phyloP scores from a whole-genome alignment of 2,797 vertebrate genomes.

The Sebastes oblongus region DNA sequence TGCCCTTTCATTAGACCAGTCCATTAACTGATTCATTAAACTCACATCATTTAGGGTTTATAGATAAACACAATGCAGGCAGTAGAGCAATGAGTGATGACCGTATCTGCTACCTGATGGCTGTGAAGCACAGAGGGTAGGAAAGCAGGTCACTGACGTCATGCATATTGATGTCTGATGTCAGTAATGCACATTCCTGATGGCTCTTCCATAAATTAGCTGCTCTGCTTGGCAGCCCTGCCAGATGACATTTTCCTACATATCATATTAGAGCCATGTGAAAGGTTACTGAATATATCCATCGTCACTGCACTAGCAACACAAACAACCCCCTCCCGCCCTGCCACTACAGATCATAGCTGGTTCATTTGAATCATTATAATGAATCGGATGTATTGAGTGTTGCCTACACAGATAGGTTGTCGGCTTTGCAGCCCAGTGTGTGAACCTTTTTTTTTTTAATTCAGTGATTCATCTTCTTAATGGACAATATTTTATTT shows the following conservation, averaged over 20 bases:
- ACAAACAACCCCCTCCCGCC: neutral
- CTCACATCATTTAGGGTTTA: neutral
- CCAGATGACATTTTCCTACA: neutral
- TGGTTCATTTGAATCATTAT: neutral
- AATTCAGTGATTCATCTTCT: neutral
- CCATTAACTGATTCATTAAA: constrained; percentile 20
- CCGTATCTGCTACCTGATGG: neutral
- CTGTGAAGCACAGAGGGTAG: neutral
- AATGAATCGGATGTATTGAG: neutral
- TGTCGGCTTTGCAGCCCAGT: neutral
- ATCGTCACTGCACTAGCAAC: neutral
- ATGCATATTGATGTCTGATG: neutral
- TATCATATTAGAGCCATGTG: neutral
- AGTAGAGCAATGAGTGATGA: neutral
- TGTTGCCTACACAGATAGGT: neutral
- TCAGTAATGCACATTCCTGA: neutral
- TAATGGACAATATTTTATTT: neutral
- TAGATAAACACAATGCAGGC: neutral
- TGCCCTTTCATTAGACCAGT: neutral
- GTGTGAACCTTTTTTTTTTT: neutral
- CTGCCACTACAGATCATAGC: neutral
- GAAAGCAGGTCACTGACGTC: neutral
- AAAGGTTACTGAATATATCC: neutral
- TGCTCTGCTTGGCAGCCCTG: neutral
- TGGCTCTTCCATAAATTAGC: neutral